phyloP scores from a whole-genome alignment of 2,113 vertebrate species.

The Salminus brasiliensis region DNA sequence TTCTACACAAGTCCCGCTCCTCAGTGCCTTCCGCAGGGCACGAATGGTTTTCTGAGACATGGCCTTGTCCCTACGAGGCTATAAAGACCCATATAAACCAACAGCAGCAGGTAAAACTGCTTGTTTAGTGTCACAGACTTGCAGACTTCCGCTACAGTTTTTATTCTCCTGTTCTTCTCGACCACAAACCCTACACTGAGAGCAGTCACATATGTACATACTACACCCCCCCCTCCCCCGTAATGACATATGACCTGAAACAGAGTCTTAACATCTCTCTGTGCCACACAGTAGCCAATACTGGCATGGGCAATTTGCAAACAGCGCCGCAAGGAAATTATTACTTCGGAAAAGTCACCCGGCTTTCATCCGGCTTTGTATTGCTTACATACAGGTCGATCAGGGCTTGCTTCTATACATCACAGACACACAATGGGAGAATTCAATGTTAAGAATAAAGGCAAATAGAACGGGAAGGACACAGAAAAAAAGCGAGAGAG shows the following conservation, averaged over 20 bases:
- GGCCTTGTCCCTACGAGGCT: background rate
- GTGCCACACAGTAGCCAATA: constrained; percentile 25
- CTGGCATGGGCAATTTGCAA: constrained; percentile 1
- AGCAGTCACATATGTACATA: constrained; percentile 12
- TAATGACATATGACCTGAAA: constrained; percentile 47
- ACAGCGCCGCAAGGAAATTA: constrained; percentile 9
- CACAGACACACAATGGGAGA: constrained; percentile 13
- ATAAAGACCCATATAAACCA: background rate
- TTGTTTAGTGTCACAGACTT: constrained; percentile 6
- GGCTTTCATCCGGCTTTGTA: constrained; percentile 39
- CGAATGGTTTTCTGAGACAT: background rate
- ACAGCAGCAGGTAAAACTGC: background rate
- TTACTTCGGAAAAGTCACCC: constrained; percentile 32
- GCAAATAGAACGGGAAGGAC: background rate
- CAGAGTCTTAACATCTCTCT: constrained; percentile 33
- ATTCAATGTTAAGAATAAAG: background rate
- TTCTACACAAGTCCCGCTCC: background rate
- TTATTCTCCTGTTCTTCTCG: background rate
- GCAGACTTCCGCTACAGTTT: no score
- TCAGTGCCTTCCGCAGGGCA: background rate
- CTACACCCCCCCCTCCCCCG: background rate
- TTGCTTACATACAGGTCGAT: constrained; percentile 53
- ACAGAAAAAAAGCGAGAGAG: background rate
- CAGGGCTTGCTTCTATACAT: constrained; percentile 2
- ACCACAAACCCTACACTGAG: constrained; percentile 16